These are phyloP conservation scores for Rhodophaea formosa DNA, from an alignment of 2,888 invertebrate genomes.

Conservation along the genomic window DNA sequence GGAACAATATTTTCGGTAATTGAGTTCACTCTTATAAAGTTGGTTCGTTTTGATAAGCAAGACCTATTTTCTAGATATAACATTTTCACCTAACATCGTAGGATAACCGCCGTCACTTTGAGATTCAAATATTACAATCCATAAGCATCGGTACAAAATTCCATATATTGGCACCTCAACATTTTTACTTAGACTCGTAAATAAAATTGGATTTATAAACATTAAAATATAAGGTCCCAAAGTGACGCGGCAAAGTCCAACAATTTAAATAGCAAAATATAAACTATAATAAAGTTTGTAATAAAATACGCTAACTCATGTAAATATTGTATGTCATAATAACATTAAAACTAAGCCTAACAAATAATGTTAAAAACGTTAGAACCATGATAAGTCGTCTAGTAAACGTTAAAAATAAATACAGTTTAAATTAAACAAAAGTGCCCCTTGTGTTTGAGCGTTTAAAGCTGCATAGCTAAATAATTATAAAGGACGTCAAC, in stretches of 20 bases:
- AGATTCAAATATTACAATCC: slow-evolving; percentile 20
- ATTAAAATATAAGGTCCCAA: slow-evolving; percentile 19
- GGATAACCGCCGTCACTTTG: slow-evolving; percentile 18
- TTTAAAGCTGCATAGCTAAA: slow-evolving; percentile 55
- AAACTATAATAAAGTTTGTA: slow-evolving; percentile 61
- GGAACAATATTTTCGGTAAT: too few relatives aligned
- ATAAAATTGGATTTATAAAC: slow-evolving; percentile 16
- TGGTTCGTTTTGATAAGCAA: too few relatives aligned
- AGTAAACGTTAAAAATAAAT: slow-evolving; percentile 48
- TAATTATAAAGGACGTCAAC: slow-evolving; percentile 20
- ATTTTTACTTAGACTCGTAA: neutral
- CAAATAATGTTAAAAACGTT: slow-evolving; percentile 49
- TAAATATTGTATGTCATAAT: slow-evolving; percentile 60
- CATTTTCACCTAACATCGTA: neutral
- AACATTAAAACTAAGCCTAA: slow-evolving; percentile 55
- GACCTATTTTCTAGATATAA: too few relatives aligned
- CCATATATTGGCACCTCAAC: slow-evolving; percentile 27
- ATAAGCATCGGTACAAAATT: slow-evolving; percentile 30
- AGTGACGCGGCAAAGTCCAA: slow-evolving; percentile 41
- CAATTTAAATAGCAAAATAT: slow-evolving; percentile 62
- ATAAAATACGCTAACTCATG: slow-evolving; percentile 66
- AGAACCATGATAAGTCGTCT: slow-evolving; percentile 43
- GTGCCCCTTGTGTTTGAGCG: slow-evolving; percentile 56
- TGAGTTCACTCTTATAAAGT: too few relatives aligned
- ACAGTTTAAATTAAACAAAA: slow-evolving; percentile 49